These are phyloP conservation scores for Laspeyria flexula DNA, from an alignment of 2,888 invertebrate species.

Conservation along the genomic window DNA sequence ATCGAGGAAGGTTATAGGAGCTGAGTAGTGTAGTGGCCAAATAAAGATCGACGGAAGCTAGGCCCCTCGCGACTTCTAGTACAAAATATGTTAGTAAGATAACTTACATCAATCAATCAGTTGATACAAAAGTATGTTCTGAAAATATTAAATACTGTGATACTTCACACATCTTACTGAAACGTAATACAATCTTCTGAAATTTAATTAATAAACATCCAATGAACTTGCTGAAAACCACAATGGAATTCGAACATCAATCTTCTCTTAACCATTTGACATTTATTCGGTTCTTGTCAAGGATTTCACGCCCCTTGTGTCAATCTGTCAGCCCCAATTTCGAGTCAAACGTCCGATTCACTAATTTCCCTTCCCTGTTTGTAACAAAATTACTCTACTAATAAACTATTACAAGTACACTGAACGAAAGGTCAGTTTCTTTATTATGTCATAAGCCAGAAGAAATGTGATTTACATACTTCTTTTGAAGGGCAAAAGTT, in stretches of 20 bases:
- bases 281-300: conserved; percentile 40
- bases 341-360: conserved; percentile 15
- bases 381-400: conserved; percentile 19
- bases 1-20: too few relatives aligned
- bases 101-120: too few relatives aligned
- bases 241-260: conserved; percentile 36
- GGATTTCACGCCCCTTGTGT: conserved; percentile 38
- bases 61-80: too few relatives aligned
- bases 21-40: too few relatives aligned
- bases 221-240: conserved; percentile 35
- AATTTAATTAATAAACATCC: conserved; percentile 14
- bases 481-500: too few relatives aligned
- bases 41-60: too few relatives aligned
- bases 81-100: too few relatives aligned
- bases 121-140: too few relatives aligned
- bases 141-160: too few relatives aligned
- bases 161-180: neutral
- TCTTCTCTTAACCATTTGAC: conserved; percentile 38
- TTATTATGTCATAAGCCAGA: conserved; percentile 48
- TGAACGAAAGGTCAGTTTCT: conserved; percentile 31
- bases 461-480: too few relatives aligned
- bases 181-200: neutral
- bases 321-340: conserved; percentile 38
- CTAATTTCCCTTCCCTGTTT: conserved; percentile 30
- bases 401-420: conserved; percentile 22